Base-by-base conservation (phyloP, 2,888 invertebrate genomes). In the Adineta ricciae region DNA sequence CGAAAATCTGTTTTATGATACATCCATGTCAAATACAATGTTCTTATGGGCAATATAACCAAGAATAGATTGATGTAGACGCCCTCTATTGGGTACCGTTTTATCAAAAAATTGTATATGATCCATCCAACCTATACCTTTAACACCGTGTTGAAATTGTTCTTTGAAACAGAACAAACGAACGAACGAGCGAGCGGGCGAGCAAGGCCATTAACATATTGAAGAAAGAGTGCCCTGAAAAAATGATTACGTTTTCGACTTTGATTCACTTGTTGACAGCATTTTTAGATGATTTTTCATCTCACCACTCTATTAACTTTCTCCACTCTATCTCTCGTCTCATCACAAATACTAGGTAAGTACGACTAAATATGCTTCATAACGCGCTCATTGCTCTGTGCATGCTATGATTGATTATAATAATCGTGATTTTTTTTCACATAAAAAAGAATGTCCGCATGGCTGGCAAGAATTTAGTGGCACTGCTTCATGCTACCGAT, bases 381-480 rank as follows among this genome's bases (percentile, higher is more conserved):
- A n/a, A 27, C 27, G n/a, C 27, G 27, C 27, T 56, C 2, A 56
- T 9, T 11, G 8, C 56, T 56, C 11, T 7, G 0, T n/a, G 56
- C 27, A 27, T 27, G 27, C 27, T 56, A 27, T 56, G 11, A 56
- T 19, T 14, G 19, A 16, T 64, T 32, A 32, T 14, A 64, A 50
- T 16, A 16, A 50, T 50, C 19, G 56, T 64, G 4, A 27, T 64
- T 64, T 78, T 78, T 78, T 24, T 78, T 78, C 32, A 2, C 24
- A 8, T 11, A 24, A 8, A n/a, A 78, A 73, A 85, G 85, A 85
- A 84, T 85, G 85, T 84, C 85, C 85, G 4, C 78, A 82, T 78
- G 85, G 83, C n/a, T 85, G 85, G 85, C 36, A 83, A 36, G 84
- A 85, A 73, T 85, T 85, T 56, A 52, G 24, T 82, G 84, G 78